phyloP scores from a whole-genome alignment of 2,888 invertebrate genomes.

The Scrobipalpa costella region DNA sequence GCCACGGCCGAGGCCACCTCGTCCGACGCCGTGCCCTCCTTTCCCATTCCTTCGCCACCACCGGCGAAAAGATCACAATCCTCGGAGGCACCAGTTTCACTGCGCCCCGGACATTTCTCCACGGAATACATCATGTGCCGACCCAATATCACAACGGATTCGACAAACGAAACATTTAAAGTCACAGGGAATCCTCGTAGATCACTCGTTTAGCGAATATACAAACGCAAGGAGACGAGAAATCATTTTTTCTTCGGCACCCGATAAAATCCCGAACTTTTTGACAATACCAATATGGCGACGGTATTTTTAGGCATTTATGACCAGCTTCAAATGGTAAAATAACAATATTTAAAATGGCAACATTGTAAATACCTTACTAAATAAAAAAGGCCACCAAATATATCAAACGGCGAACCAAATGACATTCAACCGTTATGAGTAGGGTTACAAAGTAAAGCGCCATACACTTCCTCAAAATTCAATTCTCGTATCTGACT shows the following conservation, averaged over 20 bases:
- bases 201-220: conserved; percentile 65
- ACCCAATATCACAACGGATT: conserved; percentile 65
- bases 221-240: conserved; percentile 62
- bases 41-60: conserved; percentile 54
- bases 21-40: conserved; percentile 61
- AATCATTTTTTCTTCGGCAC: conserved; percentile 76
- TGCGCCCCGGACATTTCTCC: conserved; percentile 71
- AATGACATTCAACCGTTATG: background rate
- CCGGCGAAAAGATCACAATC: conserved; percentile 63
- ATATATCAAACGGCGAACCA: background rate
- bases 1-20: conserved; percentile 72
- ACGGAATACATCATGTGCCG: conserved; percentile 76
- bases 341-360: conserved; percentile 56
- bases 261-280: conserved; percentile 69
- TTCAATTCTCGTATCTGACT: background rate
- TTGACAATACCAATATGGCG: conserved; percentile 83
- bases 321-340: conserved; percentile 66
- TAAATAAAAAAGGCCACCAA: background rate
- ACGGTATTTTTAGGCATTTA: conserved; percentile 79
- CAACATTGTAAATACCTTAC: conserved; percentile 43
- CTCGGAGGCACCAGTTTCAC: conserved; percentile 58
- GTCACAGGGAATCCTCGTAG: conserved; percentile 60
- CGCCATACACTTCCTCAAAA: background rate
- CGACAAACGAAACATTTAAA: conserved; percentile 75
- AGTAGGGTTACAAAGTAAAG: background rate